Percentiles rank a stretch among this genome's conserved stretches.
Conservation (phyloP, 2,888 invertebrate genomes). For the Heliconius aoede region DNA sequence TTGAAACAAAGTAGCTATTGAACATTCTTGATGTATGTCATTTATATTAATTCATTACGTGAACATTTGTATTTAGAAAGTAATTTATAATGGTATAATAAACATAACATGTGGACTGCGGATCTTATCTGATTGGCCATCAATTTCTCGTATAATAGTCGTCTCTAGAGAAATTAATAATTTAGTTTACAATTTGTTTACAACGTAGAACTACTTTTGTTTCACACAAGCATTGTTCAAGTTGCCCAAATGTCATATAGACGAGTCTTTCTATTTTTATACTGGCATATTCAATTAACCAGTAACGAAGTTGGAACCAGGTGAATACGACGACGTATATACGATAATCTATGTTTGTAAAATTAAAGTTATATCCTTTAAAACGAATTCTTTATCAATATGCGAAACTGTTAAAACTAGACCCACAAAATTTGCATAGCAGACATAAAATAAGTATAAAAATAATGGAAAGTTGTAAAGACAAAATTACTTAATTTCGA, state of each 20-base stretch:
- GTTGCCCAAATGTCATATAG: constrained; percentile 9
- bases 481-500: too few species aligned
- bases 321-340: constrained; percentile 17
- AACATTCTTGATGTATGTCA: constrained; percentile 22
- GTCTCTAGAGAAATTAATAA: constrained; percentile 9
- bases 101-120: constrained; percentile 12
- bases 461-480: too few species aligned
- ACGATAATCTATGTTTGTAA: neutral
- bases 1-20: constrained; percentile 12
- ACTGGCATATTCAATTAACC: constrained; percentile 7
- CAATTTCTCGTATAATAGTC: constrained; percentile 10
- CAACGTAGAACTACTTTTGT: neutral
- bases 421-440: neutral
- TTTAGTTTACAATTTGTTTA: constrained; percentile 7
- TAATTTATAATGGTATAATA: constrained; percentile 24
- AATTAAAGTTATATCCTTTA: neutral
- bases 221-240: constrained; percentile 1
- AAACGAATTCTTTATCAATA: neutral
- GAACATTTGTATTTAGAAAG: constrained; percentile 38
- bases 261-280: constrained; percentile 30
- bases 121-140: constrained; percentile 11
- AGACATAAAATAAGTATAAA: neutral
- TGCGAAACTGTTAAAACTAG: neutral
- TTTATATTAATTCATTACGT: constrained; percentile 35
- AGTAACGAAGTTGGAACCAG: constrained; percentile 26